These are phyloP conservation scores for Amorpha juglandis DNA, from an alignment of 2,888 invertebrate species.

Conservation along the genomic window DNA sequence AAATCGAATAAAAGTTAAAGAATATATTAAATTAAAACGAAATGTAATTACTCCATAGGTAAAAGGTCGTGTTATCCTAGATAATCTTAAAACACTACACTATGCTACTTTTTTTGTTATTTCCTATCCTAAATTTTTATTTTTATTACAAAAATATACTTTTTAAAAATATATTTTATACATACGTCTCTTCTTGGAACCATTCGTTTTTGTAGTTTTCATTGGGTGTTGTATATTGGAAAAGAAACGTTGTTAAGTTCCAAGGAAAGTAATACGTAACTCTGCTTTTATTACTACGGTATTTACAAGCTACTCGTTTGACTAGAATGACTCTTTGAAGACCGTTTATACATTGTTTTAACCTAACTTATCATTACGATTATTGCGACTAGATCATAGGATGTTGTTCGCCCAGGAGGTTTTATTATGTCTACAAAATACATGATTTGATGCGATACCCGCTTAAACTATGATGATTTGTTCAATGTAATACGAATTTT, in stretches of 20 bases:
- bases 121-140: background rate
- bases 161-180: conserved; percentile 23
- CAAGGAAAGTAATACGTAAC: conserved; percentile 22
- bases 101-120: conserved; percentile 9
- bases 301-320: conserved; percentile 33
- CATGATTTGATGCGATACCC: background rate
- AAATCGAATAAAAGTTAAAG: no score
- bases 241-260: conserved; percentile 7
- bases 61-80: background rate
- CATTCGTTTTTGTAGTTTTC: background rate
- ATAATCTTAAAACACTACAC: background rate
- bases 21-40: no score
- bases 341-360: conserved; percentile 2
- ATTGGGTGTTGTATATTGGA: background rate
- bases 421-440: background rate
- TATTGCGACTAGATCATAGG: background rate
- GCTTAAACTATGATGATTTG: background rate
- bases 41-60: no score
- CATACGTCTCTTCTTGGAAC: conserved; percentile 20
- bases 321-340: conserved; percentile 30
- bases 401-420: background rate
- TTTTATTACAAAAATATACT: conserved; percentile 25
- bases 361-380: conserved; percentile 3
- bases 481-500: conserved; percentile 6
- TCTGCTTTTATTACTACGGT: conserved; percentile 21